Conservation (phyloP, 2,113 vertebrate genomes). For the Ailuropoda melanoleuca region DNA sequence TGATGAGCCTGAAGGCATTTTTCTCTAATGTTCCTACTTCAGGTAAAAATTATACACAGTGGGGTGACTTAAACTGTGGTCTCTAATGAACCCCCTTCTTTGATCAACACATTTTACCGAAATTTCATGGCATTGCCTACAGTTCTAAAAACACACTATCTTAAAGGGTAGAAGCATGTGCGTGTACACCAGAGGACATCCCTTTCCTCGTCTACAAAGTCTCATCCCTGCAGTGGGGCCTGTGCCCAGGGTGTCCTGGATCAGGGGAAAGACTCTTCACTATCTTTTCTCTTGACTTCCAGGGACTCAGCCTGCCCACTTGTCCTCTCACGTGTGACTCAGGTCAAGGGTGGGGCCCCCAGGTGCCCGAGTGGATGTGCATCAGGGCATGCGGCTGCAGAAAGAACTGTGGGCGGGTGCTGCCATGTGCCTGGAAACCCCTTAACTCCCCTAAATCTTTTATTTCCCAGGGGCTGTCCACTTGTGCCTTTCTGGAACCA, state of each 20-base stretch:
- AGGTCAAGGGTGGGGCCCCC: neutral
- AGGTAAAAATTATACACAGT: neutral
- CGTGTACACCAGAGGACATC: accelerated
- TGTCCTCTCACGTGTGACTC: neutral
- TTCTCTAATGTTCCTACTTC: neutral
- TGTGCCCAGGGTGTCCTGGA: accelerated
- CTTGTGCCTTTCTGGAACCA: accelerated
- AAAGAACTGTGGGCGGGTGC: neutral
- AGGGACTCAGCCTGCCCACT: neutral
- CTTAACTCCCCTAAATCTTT: accelerated
- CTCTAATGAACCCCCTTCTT: accelerated
- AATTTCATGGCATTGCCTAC: accelerated
- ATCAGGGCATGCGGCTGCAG: accelerated
- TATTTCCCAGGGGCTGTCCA: accelerated
- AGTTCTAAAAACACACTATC: accelerated
- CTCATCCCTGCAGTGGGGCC: neutral
- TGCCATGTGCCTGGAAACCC: neutral
- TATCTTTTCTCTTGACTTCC: accelerated
- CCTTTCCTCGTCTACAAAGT: too few relatives aligned
- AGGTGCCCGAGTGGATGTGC: accelerated
- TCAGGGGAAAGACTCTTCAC: accelerated
- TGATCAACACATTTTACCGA: accelerated
- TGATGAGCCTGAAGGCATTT: neutral
- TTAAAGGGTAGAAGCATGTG: accelerated
- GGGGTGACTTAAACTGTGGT: neutral